phyloP scores from a whole-genome alignment of 2,113 vertebrate genomes.

The Poecile atricapillus region DNA sequence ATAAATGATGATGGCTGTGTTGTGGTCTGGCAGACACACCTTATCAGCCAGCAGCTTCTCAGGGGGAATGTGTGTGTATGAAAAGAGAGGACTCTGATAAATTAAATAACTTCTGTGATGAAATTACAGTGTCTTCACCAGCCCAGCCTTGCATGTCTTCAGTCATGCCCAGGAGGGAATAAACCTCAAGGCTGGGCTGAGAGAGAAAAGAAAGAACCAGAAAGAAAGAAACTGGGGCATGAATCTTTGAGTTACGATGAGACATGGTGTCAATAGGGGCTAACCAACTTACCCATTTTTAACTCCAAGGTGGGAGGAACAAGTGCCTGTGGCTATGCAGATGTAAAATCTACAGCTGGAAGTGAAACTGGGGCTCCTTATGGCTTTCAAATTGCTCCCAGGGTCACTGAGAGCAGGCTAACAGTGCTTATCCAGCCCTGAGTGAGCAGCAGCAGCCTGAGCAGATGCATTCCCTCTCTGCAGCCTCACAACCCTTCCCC shows the following conservation, averaged over 20 bases:
- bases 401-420: not conserved
- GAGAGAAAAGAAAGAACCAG: not conserved
- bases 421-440: not conserved
- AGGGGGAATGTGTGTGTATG: not conserved
- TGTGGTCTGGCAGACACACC: not conserved
- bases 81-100: not conserved
- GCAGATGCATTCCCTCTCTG: not conserved
- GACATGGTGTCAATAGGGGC: not conserved
- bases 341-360: not conserved
- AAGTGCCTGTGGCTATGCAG: not conserved
- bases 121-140: not conserved
- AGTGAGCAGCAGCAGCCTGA: not conserved
- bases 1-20: not conserved
- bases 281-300: not conserved
- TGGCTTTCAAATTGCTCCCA: not conserved
- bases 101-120: not conserved
- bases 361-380: not conserved
- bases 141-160: not conserved
- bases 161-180: not conserved
- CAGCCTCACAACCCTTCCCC: not conserved
- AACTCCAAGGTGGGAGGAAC: not conserved
- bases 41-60: not conserved
- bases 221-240: not conserved
- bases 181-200: not conserved
- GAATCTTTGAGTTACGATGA: not conserved